These are phyloP conservation scores for Megalonaias nervosa DNA, from an alignment of 1,140 invertebrate genomes.

Conservation along the genomic window DNA sequence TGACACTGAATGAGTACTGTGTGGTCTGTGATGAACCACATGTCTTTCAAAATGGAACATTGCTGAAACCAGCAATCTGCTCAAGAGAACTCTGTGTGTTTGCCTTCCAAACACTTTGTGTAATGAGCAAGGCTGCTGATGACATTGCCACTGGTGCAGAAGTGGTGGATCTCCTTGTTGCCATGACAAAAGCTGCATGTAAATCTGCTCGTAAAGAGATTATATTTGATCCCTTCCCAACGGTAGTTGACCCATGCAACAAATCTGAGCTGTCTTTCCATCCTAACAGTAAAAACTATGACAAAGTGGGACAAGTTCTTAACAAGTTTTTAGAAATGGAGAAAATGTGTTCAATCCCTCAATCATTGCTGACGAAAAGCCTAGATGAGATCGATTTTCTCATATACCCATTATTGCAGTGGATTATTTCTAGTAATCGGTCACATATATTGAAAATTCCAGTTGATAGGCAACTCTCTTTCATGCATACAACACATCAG, in stretches of 20 bases:
- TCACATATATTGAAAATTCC: slow-evolving; percentile 65
- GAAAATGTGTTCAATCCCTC: background rate
- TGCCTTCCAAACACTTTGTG: slow-evolving; percentile 65
- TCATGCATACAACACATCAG: slow-evolving; percentile 67
- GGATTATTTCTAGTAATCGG: slow-evolving; percentile 65
- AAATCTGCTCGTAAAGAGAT: slow-evolving; percentile 45
- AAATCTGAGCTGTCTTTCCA: slow-evolving; percentile 49
- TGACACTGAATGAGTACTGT: slow-evolving; percentile 67
- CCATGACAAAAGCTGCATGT: slow-evolving; percentile 62
- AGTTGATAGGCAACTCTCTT: slow-evolving; percentile 51
- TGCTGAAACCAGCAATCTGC: slow-evolving; percentile 68
- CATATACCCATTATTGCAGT: slow-evolving; percentile 60
- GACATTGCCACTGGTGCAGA: slow-evolving; percentile 63
- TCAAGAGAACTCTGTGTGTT: slow-evolving; percentile 64
- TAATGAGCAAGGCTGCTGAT: slow-evolving; percentile 63
- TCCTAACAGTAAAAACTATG: slow-evolving; percentile 44
- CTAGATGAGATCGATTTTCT: too few relatives aligned
- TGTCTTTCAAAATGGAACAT: slow-evolving; percentile 63
- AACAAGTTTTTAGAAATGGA: background rate
- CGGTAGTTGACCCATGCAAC: slow-evolving; percentile 59
- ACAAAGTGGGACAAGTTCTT: background rate
- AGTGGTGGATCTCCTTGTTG: slow-evolving; percentile 64
- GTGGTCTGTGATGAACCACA: slow-evolving; percentile 68
- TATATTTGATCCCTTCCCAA: slow-evolving; percentile 66
- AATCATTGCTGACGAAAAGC: too few relatives aligned